A percentile compares a stretch with the other conserved stretches of the same genome.
Evolutionary conservation across 2,797 vertebrate species (phyloP).

Genomic region (Malurus splendens): DNA sequence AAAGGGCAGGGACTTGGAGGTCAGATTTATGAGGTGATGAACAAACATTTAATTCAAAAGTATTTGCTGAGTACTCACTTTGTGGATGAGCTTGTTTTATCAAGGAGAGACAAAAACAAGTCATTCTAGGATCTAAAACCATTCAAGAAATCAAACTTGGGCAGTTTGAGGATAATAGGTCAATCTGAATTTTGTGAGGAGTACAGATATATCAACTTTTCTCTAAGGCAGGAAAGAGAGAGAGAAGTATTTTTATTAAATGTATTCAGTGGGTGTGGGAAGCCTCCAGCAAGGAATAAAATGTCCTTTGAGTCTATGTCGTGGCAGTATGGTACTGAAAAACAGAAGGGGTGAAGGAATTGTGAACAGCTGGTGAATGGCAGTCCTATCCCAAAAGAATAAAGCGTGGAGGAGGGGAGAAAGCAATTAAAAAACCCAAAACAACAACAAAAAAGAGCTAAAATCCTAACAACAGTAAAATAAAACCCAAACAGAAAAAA

Average conservation of each 20-base stretch:
- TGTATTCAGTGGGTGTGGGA: not conserved
- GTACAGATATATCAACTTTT: slow-evolving; percentile 12
- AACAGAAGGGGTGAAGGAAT: slow-evolving; percentile 40
- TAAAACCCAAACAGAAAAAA: not conserved
- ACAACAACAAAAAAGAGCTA: not conserved
- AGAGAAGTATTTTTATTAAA: not conserved
- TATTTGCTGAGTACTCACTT: not conserved
- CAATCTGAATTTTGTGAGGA: not conserved
- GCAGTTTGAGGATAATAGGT: not conserved
- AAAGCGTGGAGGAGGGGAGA: not conserved
- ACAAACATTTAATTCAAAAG: not conserved
- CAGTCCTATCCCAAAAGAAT: slow-evolving; percentile 31
- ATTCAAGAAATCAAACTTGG: slow-evolving; percentile 8
- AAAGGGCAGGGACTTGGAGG: not conserved
- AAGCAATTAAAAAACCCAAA: not conserved
- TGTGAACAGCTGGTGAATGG: slow-evolving; percentile 61
- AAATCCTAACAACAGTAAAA: not conserved
- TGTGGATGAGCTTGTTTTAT: not conserved
- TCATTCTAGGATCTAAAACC: not conserved
- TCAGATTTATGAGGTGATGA: not conserved
- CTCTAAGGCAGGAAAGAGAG: not conserved
- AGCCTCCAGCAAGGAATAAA: slow-evolving; percentile 26
- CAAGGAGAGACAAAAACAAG: not conserved
- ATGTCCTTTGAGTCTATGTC: slow-evolving; percentile 17
- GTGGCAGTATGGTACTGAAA: slow-evolving; percentile 5